Evolutionary conservation across 2,888 invertebrate species (phyloP).

Genomic region (Seira musarum): DNA sequence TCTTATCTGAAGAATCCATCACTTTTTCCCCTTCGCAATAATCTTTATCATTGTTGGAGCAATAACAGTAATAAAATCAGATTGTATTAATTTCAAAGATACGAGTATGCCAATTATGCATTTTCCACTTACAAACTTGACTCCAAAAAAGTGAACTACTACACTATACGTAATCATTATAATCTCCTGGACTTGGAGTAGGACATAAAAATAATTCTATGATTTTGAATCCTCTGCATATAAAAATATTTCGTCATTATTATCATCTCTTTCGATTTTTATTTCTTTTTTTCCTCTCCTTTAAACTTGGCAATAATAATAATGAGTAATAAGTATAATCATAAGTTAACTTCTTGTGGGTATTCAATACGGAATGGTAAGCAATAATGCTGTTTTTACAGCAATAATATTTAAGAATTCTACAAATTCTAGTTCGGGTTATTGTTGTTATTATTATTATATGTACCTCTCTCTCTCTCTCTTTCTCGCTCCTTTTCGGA

Average conservation of each 20-base stretch:
- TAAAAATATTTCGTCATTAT: constrained; percentile 33
- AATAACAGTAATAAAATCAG: no score
- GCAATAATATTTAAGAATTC: constrained; percentile 37
- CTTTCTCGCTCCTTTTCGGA: constrained; percentile 20
- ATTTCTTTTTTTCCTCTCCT: constrained; percentile 31
- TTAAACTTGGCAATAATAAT: constrained; percentile 49
- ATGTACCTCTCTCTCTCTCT: constrained; percentile 42
- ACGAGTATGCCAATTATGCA: constrained; percentile 32
- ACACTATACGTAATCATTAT: no score
- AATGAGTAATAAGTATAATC: no score
- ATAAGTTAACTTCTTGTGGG: constrained; percentile 48
- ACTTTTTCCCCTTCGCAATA: no score
- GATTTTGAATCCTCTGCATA: constrained; percentile 34
- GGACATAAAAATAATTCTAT: constrained; percentile 31
- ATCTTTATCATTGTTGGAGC: neutral
- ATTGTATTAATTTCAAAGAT: constrained; percentile 29
- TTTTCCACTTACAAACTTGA: constrained; percentile 16
- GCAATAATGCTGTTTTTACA: constrained; percentile 18
- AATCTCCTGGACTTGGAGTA: constrained; percentile 8
- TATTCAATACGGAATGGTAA: constrained; percentile 37
- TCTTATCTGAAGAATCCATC: no score
- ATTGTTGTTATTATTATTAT: constrained; percentile 41
- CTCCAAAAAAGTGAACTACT: no score
- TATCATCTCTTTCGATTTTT: no score
- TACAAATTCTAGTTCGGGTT: constrained; percentile 46